Percentiles rank a stretch among this genome's conserved stretches.
These are phyloP conservation scores for Climacteris rufus DNA, from an alignment of 2,113 vertebrate species.

Conservation along the genomic window DNA sequence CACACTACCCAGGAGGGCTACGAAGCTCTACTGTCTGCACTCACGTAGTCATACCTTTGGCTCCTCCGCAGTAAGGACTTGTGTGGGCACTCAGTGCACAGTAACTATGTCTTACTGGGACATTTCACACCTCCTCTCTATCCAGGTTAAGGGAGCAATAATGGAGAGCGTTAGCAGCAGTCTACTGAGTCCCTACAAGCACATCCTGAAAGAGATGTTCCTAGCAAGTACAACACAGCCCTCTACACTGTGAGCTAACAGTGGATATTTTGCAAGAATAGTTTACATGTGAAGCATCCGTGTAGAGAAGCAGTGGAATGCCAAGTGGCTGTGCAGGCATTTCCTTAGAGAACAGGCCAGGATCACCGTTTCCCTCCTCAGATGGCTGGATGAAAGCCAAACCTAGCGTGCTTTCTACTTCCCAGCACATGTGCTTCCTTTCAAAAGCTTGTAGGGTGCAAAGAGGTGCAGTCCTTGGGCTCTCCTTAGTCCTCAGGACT, in stretches of 20 bases:
- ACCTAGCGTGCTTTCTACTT: background rate
- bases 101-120: background rate
- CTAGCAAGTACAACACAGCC: background rate
- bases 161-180: rapidly evolving
- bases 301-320: background rate
- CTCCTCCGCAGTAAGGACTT: background rate
- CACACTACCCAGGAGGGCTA: background rate
- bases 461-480: background rate
- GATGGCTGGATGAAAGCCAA: background rate
- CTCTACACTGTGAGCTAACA: background rate
- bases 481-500: background rate
- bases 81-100: background rate
- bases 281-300: rapidly evolving
- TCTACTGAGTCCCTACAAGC: background rate
- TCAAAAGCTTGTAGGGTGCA: background rate
- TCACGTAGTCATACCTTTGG: background rate
- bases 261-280: background rate
- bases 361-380: background rate
- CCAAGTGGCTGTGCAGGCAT: background rate
- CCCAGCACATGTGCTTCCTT: background rate
- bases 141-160: background rate
- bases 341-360: background rate
- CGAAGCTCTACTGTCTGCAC: background rate
- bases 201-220: background rate
- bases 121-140: background rate